Evolutionary conservation across 1,140 invertebrate species (phyloP), one percentile per base, ranked within the genome.

Genomic region (Trichonephila clavata): DNA sequence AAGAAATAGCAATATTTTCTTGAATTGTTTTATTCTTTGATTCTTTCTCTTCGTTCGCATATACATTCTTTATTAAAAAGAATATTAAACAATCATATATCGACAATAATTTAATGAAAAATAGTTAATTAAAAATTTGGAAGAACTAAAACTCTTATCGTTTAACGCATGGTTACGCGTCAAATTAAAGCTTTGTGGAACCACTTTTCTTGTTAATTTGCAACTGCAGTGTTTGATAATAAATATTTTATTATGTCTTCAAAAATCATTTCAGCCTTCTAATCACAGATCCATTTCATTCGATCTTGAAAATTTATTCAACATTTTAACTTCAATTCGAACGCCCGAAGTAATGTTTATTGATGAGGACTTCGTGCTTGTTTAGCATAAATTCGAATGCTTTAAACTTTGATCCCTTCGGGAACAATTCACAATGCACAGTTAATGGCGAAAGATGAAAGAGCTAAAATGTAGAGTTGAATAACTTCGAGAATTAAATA

Each of bases 281-380:
- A 63, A 63, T 63, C 61, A 63, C 61, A 63, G 21, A 0, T 63
- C 61, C 21, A 18, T 21, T 63, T 68, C 65, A 68, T 68, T 68
- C n/a, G 21, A 13, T 68, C n/a, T 24, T 24, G 10, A 68, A 24
- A 68, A 68, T 10, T 16, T 61, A 21, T 21, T 61, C 60, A 68
- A 24, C n/a, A 10, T 24, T 24, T 24, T 24, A 13, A 8, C 21
- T 21, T 68, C 65, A 7, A 68, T 24, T 24, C n/a, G n/a, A 24
- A 10, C 10, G 65, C 65, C n/a, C n/a, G 20, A 24, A 24, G 65
- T 24, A 68, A 24, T 10, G 65, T 68, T 24, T 68, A 68, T 68
- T 68, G 65, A 68, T 68, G 65, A 68, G 65, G 65, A 68, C n/a
- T 68, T 68, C 65, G 65, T 68, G 65, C n/a, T 68, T n/a, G 7